Evolutionary conservation across 2,888 invertebrate genomes (phyloP).

Genomic region (Ceriagrion tenellum): DNA sequence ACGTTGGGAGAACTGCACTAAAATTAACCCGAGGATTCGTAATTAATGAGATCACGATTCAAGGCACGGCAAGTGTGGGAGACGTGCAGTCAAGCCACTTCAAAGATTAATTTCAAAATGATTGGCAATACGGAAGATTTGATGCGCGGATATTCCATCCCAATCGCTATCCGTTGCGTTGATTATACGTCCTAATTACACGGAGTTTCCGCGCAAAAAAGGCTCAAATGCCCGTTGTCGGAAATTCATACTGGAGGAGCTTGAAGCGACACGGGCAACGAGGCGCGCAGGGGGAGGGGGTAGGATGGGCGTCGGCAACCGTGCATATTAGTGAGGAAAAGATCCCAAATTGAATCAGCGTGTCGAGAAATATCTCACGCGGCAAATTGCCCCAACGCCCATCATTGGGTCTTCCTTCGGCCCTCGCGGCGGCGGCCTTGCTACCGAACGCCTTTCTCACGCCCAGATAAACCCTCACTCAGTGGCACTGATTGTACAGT

Average conservation of each 20-base stretch:
- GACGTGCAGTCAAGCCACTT: not conserved
- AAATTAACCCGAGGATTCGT: not conserved
- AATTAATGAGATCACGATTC: not conserved
- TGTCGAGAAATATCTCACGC: not conserved
- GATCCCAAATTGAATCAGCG: constrained; percentile 6
- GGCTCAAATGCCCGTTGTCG: not conserved
- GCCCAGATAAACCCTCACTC: not conserved
- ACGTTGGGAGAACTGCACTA: not conserved
- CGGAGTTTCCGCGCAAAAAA: not conserved
- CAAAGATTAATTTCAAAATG: not conserved
- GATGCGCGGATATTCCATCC: not conserved
- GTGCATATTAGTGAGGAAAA: constrained; percentile 2
- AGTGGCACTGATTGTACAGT: not conserved
- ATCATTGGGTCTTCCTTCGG: too few species aligned
- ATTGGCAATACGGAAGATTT: not conserved
- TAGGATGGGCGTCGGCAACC: not conserved
- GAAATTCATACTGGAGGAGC: not conserved
- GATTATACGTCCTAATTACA: not conserved
- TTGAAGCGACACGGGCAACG: not conserved
- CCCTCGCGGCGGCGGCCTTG: not conserved
- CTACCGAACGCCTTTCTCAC: not conserved
- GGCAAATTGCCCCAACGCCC: not conserved
- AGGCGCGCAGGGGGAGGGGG: not conserved
- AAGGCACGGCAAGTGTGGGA: not conserved
- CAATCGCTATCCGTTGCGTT: not conserved